phyloP scores from a whole-genome alignment of 2,888 invertebrate genomes.

The Mactromeris polynyma region DNA sequence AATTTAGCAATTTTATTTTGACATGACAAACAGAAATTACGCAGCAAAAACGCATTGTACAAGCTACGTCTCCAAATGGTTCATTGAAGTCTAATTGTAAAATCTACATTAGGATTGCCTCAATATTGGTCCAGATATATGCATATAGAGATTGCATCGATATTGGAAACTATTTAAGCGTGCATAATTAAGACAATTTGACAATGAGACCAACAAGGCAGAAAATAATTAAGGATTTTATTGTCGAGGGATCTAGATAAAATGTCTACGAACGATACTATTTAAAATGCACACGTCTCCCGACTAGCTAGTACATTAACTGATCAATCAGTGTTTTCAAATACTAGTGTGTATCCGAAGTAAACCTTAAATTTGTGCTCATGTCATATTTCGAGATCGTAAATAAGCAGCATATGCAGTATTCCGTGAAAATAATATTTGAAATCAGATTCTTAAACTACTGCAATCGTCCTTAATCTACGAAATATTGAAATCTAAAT shows the following conservation, averaged over 20 bases:
- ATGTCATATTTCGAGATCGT: too few relatives aligned
- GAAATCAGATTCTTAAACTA: too few relatives aligned
- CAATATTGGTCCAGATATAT: neutral
- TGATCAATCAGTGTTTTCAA: too few relatives aligned
- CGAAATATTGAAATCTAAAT: too few relatives aligned
- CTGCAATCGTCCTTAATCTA: too few relatives aligned
- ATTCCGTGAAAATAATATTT: too few relatives aligned
- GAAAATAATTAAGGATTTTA: neutral
- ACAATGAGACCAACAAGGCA: constrained; percentile 5
- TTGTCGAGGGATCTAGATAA: neutral
- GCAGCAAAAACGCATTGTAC: neutral
- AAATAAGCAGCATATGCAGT: too few relatives aligned
- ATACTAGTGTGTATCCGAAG: too few relatives aligned
- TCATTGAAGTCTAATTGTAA: neutral
- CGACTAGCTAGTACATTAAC: too few relatives aligned
- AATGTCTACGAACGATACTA: neutral
- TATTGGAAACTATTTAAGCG: neutral
- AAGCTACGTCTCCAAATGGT: neutral
- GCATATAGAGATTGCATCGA: neutral
- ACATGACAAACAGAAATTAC: neutral
- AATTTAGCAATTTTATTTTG: neutral
- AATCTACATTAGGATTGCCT: neutral
- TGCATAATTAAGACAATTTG: neutral
- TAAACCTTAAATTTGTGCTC: too few relatives aligned
- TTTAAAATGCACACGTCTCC: neutral